A percentile compares a stretch with the other conserved stretches of the same genome.
phyloP scores from a whole-genome alignment of 1,140 invertebrate genomes.

The Scaptomyza hsui region DNA sequence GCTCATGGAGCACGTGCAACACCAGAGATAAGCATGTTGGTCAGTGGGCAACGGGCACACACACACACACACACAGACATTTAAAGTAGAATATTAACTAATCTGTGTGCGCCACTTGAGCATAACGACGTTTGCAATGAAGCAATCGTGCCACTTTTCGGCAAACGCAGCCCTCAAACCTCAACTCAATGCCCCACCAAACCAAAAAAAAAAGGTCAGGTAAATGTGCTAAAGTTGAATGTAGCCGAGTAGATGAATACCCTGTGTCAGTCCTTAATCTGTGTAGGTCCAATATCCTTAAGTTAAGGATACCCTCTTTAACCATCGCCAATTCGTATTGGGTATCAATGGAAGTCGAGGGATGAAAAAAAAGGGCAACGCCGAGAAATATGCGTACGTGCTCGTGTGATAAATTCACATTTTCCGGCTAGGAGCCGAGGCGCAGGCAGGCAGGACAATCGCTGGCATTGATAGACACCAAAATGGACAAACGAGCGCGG shows the following conservation, averaged over 20 bases:
- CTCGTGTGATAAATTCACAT: slow-evolving; percentile 82
- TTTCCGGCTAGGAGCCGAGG: slow-evolving; percentile 69
- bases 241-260: neutral
- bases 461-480: slow-evolving; percentile 68
- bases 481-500: slow-evolving; percentile 4
- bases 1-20: slow-evolving; percentile 32
- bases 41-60: slow-evolving; percentile 38
- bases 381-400: slow-evolving; percentile 73
- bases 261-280: neutral
- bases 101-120: slow-evolving; percentile 57
- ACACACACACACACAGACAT: slow-evolving; percentile 10
- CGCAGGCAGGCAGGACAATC: slow-evolving; percentile 62
- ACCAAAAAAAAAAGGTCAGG: neutral
- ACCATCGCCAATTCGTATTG: neutral
- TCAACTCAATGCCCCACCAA: neutral
- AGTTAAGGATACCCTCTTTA: no score
- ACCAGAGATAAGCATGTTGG: slow-evolving; percentile 36
- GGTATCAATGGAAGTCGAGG: neutral
- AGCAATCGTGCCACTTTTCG: slow-evolving; percentile 48
- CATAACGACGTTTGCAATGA: slow-evolving; percentile 48
- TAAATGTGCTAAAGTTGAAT: neutral
- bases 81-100: slow-evolving; percentile 74
- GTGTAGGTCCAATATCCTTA: no score
- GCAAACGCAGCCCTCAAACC: slow-evolving; percentile 9
- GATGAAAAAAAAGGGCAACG: slow-evolving; percentile 39